Percentiles rank a stretch among this genome's conserved stretches.
Conservation (phyloP, 2,113 vertebrate genomes). For the Equus przewalskii region DNA sequence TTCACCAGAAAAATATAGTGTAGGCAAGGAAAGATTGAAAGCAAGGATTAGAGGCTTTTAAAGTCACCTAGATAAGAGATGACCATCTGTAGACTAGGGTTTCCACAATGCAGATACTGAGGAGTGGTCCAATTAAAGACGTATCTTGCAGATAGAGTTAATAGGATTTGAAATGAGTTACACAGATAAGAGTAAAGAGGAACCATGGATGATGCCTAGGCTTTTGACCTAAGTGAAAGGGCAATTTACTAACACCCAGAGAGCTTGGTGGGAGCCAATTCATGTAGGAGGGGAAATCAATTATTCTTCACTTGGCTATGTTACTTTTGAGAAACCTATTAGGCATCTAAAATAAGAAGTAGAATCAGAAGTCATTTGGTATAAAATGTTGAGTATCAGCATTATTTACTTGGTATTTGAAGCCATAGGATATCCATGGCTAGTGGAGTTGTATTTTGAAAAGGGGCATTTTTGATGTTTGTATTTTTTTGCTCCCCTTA, state of each 20-base stretch:
- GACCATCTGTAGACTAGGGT: background rate
- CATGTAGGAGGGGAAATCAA: background rate
- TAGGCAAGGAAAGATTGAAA: background rate
- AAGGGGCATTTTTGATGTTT: background rate
- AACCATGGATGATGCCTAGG: background rate
- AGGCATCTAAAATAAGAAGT: background rate
- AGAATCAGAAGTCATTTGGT: background rate
- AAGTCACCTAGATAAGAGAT: background rate
- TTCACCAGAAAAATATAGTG: background rate
- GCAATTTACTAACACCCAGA: background rate
- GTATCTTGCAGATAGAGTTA: background rate
- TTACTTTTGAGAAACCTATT: background rate
- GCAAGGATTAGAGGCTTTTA: background rate
- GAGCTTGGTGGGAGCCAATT: background rate
- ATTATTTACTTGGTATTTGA: background rate
- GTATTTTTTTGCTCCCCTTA: background rate
- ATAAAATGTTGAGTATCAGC: background rate
- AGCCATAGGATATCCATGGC: background rate
- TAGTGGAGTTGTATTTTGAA: background rate
- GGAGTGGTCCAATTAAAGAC: background rate
- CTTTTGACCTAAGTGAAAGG: background rate
- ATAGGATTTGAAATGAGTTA: constrained; percentile 6
- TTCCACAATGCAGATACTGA: background rate
- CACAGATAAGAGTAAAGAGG: background rate
- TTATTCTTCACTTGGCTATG: background rate